Conservation (phyloP, 2,888 invertebrate species). For the Agrochola macilenta region DNA sequence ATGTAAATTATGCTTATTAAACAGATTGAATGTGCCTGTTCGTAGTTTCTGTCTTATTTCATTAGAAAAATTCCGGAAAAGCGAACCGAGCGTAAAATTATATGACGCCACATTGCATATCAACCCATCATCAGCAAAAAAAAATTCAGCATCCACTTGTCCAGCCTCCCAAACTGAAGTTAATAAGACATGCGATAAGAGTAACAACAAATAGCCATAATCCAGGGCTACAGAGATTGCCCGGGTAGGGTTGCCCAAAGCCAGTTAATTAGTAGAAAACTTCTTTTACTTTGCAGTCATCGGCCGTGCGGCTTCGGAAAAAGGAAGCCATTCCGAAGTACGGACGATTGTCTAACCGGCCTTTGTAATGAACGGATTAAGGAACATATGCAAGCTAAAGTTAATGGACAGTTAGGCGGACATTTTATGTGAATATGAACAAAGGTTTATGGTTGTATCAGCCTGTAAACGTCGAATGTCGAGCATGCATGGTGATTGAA, state of each 20-base stretch:
- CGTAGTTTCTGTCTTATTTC: background rate
- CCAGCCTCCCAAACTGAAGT: background rate
- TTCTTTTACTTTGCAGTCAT: conserved; percentile 77
- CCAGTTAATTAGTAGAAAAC: conserved; percentile 79
- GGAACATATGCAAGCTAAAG: conserved; percentile 20
- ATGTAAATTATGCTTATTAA: background rate
- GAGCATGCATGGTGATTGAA: background rate
- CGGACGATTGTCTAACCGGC: conserved; percentile 54
- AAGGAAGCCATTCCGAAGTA: conserved; percentile 43
- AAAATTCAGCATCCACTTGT: background rate
- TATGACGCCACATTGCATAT: background rate
- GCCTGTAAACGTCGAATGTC: background rate
- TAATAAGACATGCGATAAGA: conserved; percentile 39
- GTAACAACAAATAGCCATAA: conserved; percentile 68
- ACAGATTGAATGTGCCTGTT: background rate
- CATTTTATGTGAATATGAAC: conserved; percentile 14
- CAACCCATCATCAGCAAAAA: background rate
- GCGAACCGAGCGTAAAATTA: background rate
- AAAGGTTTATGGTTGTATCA: background rate
- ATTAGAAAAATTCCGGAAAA: background rate
- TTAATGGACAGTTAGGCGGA: conserved; percentile 16
- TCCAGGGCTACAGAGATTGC: conserved; percentile 55
- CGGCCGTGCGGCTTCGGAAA: conserved; percentile 57
- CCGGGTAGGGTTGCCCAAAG: conserved; percentile 62
- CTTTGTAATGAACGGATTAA: conserved; percentile 55